Evolutionary conservation across 2,113 vertebrate species (phyloP).

Genomic region (Hipposideros armiger): DNA sequence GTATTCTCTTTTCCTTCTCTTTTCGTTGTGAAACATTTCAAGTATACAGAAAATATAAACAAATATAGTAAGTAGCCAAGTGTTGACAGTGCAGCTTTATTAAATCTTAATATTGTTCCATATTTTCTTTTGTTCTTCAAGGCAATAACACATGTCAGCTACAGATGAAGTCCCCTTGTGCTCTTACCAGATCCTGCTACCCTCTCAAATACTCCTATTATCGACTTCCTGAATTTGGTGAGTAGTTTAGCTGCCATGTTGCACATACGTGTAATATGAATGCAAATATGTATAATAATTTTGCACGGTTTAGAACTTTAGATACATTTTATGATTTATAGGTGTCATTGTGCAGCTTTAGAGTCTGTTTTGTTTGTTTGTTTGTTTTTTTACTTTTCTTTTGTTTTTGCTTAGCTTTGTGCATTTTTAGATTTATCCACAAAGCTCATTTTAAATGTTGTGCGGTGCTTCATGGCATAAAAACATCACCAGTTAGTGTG

Average conservation of each 20-base stretch:
- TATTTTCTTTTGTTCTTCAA: neutral
- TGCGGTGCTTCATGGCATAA: neutral
- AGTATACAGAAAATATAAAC: neutral
- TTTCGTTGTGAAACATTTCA: constrained; percentile 5
- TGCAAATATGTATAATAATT: neutral
- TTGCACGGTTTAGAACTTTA: neutral
- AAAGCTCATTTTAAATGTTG: neutral
- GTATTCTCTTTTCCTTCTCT: neutral
- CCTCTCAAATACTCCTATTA: neutral
- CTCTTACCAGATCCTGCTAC: neutral
- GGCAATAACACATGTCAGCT: neutral
- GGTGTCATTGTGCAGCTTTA: constrained; percentile 3
- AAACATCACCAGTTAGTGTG: neutral
- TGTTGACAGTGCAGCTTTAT: neutral
- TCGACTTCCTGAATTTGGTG: neutral
- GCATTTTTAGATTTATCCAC: neutral
- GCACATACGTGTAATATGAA: neutral
- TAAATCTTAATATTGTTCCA: neutral
- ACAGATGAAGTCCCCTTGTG: neutral
- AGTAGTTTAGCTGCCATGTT: neutral
- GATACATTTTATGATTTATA: neutral
- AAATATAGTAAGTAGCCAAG: neutral
- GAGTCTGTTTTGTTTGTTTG: neutral
- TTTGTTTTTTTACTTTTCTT: too few species aligned
- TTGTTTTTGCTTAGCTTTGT: neutral